A percentile compares a stretch with the other conserved stretches of the same genome.
Conservation (phyloP, 2,888 invertebrate species). For the Pseudeuparius sepicola region DNA sequence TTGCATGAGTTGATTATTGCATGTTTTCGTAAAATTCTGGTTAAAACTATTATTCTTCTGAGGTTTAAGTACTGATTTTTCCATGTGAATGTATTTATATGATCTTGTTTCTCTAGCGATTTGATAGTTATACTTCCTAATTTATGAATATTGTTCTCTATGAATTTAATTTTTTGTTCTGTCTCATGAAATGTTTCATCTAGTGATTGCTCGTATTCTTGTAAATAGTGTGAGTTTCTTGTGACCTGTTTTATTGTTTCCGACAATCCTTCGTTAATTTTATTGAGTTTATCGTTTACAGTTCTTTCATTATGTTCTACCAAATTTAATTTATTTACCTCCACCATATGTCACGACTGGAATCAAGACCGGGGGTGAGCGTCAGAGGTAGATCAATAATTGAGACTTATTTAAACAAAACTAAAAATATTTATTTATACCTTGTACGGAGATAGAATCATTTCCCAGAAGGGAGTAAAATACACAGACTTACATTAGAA, state of each 20-base stretch:
- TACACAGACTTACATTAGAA: too few species aligned
- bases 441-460: too few species aligned
- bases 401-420: too few species aligned
- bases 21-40: slow-evolving; percentile 1
- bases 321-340: slow-evolving; percentile 5
- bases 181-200: slow-evolving; percentile 5
- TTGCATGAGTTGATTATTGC: slow-evolving; percentile 17
- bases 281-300: slow-evolving; percentile 6
- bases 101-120: slow-evolving; percentile 4
- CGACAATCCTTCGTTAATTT: slow-evolving; percentile 8
- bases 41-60: slow-evolving; percentile 8
- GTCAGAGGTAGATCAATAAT: too few species aligned
- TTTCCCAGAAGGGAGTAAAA: too few species aligned
- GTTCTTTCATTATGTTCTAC: slow-evolving; percentile 5
- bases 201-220: slow-evolving; percentile 6
- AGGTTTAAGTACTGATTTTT: slow-evolving; percentile 9
- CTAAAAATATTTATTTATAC: too few species aligned
- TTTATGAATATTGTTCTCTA: slow-evolving; percentile 8
- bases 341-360: too few species aligned
- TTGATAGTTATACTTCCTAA: too few species aligned
- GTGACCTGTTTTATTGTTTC: slow-evolving; percentile 3
- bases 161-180: slow-evolving; percentile 7
- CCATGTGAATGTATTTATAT: slow-evolving; percentile 1
- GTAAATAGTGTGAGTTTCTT: slow-evolving; percentile 9
- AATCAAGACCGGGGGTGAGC: too few species aligned